Evolutionary conservation across 1,140 invertebrate genomes (phyloP), one percentile per base, ranked within the genome.

Genomic region (Coenobita brevimanus): DNA sequence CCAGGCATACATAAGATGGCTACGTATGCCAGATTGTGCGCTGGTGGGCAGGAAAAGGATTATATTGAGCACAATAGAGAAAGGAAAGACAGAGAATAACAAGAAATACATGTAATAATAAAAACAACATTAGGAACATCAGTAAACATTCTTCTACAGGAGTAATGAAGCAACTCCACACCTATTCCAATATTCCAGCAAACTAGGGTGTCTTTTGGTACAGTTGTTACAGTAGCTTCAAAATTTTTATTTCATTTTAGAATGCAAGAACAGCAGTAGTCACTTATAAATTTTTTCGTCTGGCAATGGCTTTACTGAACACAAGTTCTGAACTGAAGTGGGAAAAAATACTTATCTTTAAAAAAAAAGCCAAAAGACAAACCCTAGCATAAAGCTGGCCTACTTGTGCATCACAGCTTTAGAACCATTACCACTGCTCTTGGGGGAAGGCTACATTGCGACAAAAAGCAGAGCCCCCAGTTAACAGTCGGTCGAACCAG

Each of bases 401-500:
- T 82, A 82, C 69, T 82, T 69, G 79, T 82, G 78, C 69, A 88
- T 79, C 86, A 76, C 81, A 88, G 79, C 46, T 50, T 88, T 43
- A 82, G 73, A 88, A 82, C 86, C 86, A 88, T 88, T 88, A 88
- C 86, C 86, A 88, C 86, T 88, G 86, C 79, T 62, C 80, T 82
- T 50, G 46, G 46, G 86, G 86, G 86, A 67, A 82, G 60, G 86
- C 86, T 88, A 88, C 80, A 82, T 33, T 76, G 79, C 86, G 86
- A 57, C 73, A 88, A 82, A 67, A 82, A 62, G 24, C 60, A 81
- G 71, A 69, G 79, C 78, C 86, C 83, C 85, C 78, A 82, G 79
- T 36, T 88, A 82, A 88, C 86, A 75, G 79, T 46, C 79, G 79
- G 71, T 41, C 76, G 71, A 33, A 67, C 69, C 86, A 88, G 69